Percentiles rank a stretch among this genome's conserved stretches.
phyloP scores from a whole-genome alignment of 2,797 vertebrate genomes.

The Erithacus rubecula region DNA sequence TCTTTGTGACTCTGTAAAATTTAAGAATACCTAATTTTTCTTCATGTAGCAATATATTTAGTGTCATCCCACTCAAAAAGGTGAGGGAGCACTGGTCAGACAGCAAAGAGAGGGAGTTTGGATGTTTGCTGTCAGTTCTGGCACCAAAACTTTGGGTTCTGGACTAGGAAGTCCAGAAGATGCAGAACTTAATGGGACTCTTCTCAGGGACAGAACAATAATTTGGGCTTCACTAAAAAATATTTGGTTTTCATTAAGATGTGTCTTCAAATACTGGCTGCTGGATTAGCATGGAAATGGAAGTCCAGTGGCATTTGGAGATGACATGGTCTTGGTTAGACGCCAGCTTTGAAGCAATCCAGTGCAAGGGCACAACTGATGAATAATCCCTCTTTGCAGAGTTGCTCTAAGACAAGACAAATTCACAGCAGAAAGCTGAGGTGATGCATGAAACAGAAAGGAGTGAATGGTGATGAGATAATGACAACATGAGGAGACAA shows the following conservation, averaged over 20 bases:
- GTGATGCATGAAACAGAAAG: not conserved
- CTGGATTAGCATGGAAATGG: not conserved
- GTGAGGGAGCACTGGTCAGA: fast-evolving
- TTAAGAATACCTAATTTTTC: not conserved
- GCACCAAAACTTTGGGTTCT: not conserved
- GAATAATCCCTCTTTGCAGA: not conserved
- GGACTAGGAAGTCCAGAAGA: not conserved
- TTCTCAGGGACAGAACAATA: not conserved
- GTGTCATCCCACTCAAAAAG: not conserved
- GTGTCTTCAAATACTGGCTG: not conserved
- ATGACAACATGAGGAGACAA: not conserved
- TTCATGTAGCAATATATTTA: not conserved
- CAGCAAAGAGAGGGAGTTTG: not conserved
- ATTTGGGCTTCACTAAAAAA: not conserved
- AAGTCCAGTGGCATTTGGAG: not conserved
- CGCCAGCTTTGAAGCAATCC: not conserved
- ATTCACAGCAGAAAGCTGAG: not conserved
- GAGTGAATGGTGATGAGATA: not conserved
- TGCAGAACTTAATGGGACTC: not conserved
- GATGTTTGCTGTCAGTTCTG: not conserved
- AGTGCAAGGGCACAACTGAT: not conserved
- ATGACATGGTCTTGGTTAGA: not conserved
- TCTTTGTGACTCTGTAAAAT: not conserved
- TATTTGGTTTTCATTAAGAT: not conserved
- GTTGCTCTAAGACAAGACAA: not conserved